A percentile compares a stretch with the other conserved stretches of the same genome.
Conservation (phyloP, 1,140 invertebrate species). For the Euura saliciscinereae region DNA sequence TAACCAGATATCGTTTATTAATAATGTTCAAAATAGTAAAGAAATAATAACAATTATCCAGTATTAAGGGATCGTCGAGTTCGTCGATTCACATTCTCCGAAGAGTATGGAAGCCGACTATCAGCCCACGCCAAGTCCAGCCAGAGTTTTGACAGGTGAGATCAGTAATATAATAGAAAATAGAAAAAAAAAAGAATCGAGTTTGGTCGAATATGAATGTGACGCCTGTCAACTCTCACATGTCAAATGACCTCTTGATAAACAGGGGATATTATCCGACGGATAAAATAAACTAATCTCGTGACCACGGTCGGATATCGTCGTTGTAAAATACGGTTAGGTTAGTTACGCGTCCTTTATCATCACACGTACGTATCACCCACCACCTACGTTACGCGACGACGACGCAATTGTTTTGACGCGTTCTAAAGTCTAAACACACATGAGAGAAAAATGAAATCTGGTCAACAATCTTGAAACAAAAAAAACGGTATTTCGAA, state of each 20-base stretch:
- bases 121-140: slow-evolving; percentile 48
- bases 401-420: not conserved
- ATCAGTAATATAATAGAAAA: not conserved
- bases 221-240: slow-evolving; percentile 15
- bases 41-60: too few relatives aligned
- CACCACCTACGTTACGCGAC: not conserved
- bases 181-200: slow-evolving; percentile 15
- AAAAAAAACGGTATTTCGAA: not conserved
- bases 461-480: not conserved
- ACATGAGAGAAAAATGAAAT: not conserved
- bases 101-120: slow-evolving; percentile 45
- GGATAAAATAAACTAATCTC: not conserved
- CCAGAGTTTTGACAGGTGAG: slow-evolving; percentile 48
- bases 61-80: too few relatives aligned
- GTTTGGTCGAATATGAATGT: slow-evolving; percentile 26
- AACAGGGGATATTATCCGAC: slow-evolving; percentile 14
- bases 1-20: too few relatives aligned
- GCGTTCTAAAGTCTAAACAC: not conserved
- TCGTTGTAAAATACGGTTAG: not conserved
- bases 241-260: not conserved
- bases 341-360: not conserved
- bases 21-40: too few relatives aligned
- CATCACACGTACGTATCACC: not conserved
- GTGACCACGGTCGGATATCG: too few relatives aligned
- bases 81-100: not conserved